Evolutionary conservation across 2,888 invertebrate genomes (phyloP), one percentile per base, ranked within the genome.

Genomic region (Dasysyrphus albostriatus): DNA sequence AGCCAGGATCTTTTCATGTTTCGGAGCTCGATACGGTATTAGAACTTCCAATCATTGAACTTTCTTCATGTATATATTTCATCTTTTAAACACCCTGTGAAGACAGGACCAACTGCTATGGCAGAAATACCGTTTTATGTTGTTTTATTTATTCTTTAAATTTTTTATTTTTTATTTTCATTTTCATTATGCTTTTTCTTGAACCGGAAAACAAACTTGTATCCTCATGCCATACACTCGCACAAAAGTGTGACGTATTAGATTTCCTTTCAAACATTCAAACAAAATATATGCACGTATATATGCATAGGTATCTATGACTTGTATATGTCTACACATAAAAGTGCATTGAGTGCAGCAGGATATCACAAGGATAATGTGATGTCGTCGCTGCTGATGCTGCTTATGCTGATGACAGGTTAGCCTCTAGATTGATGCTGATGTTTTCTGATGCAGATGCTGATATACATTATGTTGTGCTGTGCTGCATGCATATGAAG

Each of bases 211-310:
- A 77, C 49, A 69, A 81, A 81, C 76, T 81, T 73, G 61, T 73
- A 85, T 84, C 80, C 80, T 67, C 39, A 32, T 84, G 54, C 59
- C 44, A 69, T 69, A 69, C 69, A 77, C 76, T 81, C 59, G 47
- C 76, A 77, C 47, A 73, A 81, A 69, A 73, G 56, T 81, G 56
- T 81, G 84, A 85, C 76, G 76, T 85, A 85, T 85, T 81, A 85
- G 81, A 85, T 85, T 81, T 85, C 76, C 84, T 77, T 76, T 73
- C 42, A 76, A n/a, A 24, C 59, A 61, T 59, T 56, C 61, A 32
- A 42, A 49, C 47, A 39, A n/a, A 51, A 51, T 24, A 5, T 51
- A 7, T 14, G 4, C 12, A 24, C 32, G 4, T 6, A 2, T 0
- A 37, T 19, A 16, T 6, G 24, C 14, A 61, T 4, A 24, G 8